phyloP scores from a whole-genome alignment of 2,888 invertebrate species.

The Fissipunctia ypsillon region DNA sequence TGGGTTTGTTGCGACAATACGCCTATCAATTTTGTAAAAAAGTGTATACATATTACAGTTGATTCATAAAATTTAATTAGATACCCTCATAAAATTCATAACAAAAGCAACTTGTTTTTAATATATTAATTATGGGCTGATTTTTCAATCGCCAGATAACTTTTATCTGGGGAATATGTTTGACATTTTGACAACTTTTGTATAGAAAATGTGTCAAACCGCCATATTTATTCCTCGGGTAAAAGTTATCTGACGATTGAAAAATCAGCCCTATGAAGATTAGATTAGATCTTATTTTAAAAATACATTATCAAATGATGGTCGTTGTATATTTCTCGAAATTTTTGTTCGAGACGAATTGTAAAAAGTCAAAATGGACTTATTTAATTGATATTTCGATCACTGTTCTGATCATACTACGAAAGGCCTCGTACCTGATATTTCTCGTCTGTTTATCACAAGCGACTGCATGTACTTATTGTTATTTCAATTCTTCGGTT shows the following conservation, averaged over 20 bases:
- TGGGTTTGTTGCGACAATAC: constrained; percentile 54
- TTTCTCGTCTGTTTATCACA: constrained; percentile 63
- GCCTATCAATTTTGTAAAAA: constrained; percentile 51
- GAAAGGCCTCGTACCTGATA: constrained; percentile 66
- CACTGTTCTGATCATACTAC: constrained; percentile 53
- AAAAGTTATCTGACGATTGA: too few species aligned
- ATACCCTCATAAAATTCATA: constrained; percentile 42
- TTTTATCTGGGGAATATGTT: too few species aligned
- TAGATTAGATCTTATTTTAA: constrained; percentile 26
- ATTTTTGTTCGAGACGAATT: constrained; percentile 30
- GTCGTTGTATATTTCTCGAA: constrained; percentile 35
- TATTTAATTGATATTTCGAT: constrained; percentile 38
- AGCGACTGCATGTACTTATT: constrained; percentile 60
- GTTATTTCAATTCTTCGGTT: constrained; percentile 57
- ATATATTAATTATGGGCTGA: constrained; percentile 16
- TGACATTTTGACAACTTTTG: too few species aligned
- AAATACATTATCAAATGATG: constrained; percentile 46
- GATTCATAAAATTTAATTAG: constrained; percentile 31
- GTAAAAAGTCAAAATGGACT: constrained; percentile 52
- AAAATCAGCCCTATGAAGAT: too few species aligned
- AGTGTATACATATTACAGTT: constrained; percentile 41
- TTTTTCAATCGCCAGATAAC: too few species aligned
- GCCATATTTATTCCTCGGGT: too few species aligned
- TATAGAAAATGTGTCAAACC: too few species aligned
- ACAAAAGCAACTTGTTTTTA: constrained; percentile 37